Conservation (phyloP, 2,888 invertebrate genomes). For the Hirtodrosophila trivittata region DNA sequence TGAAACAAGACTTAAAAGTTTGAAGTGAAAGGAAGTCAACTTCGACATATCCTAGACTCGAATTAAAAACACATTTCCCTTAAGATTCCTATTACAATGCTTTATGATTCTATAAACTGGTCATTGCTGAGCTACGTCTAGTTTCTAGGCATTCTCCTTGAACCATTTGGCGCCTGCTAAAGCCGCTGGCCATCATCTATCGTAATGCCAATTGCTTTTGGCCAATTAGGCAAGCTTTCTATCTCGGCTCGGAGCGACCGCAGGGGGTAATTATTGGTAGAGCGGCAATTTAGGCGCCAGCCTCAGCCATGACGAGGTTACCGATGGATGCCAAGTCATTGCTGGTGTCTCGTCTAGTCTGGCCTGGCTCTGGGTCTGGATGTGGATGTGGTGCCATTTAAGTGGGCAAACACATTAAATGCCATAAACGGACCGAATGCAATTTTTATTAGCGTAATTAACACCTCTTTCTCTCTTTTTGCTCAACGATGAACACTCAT, state of each 20-base stretch:
- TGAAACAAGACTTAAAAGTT: too few species aligned
- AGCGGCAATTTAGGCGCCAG: slow-evolving; percentile 47
- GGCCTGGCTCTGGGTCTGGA: neutral
- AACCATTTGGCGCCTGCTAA: slow-evolving; percentile 16
- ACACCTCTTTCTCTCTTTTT: slow-evolving; percentile 50
- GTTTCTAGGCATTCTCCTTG: too few species aligned
- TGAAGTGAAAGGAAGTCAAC: too few species aligned
- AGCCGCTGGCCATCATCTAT: slow-evolving; percentile 19
- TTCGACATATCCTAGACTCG: too few species aligned
- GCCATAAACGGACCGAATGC: slow-evolving; percentile 68
- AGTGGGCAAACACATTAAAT: slow-evolving; percentile 56
- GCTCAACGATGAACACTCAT: slow-evolving; percentile 3
- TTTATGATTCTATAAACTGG: too few species aligned
- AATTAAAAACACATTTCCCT: too few species aligned
- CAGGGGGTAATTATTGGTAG: slow-evolving; percentile 25
- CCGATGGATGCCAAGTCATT: neutral
- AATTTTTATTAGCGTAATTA: slow-evolving; percentile 74
- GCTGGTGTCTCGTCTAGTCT: too few species aligned
- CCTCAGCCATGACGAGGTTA: slow-evolving; percentile 35
- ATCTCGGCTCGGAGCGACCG: slow-evolving; percentile 2
- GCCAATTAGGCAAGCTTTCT: slow-evolving; percentile 68
- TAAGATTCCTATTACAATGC: too few species aligned
- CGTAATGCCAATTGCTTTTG: slow-evolving; percentile 44
- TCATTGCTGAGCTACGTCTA: too few species aligned
- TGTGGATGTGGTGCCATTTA: slow-evolving; percentile 44